Conservation (phyloP, 2,888 invertebrate species). For the Diplolepis rosae region DNA sequence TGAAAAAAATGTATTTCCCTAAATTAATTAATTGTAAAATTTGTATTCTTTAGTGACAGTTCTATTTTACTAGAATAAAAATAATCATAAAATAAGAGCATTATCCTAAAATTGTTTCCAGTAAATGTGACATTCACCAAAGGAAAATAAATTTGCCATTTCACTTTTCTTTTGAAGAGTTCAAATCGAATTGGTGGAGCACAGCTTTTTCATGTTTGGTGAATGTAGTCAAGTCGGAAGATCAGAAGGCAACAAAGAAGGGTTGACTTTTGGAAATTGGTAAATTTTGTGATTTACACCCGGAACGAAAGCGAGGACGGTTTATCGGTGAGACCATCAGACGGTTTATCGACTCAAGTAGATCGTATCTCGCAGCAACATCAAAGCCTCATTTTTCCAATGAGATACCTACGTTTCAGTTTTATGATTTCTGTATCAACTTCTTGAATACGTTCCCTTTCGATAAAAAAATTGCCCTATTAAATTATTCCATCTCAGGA, state of each 20-base stretch:
- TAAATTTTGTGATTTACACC: constrained; percentile 41
- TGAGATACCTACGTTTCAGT: constrained; percentile 43
- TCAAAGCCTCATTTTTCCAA: constrained; percentile 44
- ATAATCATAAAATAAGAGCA: neutral
- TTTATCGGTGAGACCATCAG: constrained; percentile 31
- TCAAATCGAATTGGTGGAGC: neutral
- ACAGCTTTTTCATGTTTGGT: neutral
- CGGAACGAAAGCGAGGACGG: constrained; percentile 12
- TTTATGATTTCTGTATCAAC: constrained; percentile 47
- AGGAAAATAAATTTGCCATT: constrained; percentile 8
- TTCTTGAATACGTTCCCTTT: neutral
- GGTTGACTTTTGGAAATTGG: constrained; percentile 32
- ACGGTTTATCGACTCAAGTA: constrained; percentile 32
- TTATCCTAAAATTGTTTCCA: constrained; percentile 6
- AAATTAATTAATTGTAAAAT: no score
- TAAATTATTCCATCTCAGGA: no score
- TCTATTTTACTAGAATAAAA: neutral
- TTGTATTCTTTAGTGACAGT: no score
- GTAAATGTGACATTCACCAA: constrained; percentile 6
- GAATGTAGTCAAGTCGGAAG: constrained; percentile 6
- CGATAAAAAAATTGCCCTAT: neutral
- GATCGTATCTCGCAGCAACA: constrained; percentile 12
- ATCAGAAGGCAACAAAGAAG: constrained; percentile 22
- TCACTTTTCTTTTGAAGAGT: neutral
- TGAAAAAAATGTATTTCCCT: no score